phyloP scores from a whole-genome alignment of 2,888 invertebrate species.

The Gnatocerus cornutus region DNA sequence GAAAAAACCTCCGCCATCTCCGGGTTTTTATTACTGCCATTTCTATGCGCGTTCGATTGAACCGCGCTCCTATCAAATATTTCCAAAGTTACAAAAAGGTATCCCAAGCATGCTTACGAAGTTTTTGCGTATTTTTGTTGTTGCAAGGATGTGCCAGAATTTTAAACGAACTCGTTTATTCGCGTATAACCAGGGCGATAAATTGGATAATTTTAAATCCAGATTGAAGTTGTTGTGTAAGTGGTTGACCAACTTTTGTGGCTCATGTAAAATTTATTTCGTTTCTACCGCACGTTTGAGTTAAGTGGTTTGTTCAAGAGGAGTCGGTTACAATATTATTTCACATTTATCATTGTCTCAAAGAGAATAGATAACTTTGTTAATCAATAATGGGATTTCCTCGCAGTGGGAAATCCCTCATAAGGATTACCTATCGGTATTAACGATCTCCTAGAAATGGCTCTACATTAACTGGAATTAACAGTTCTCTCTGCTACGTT shows the following conservation, averaged over 20 bases:
- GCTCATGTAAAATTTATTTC: too few species aligned
- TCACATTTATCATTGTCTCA: constrained; percentile 38
- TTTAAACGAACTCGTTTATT: constrained; percentile 3
- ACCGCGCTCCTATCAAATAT: neutral
- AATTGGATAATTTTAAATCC: neutral
- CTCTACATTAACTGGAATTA: neutral
- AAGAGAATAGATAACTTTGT: constrained; percentile 35
- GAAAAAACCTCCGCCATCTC: too few species aligned
- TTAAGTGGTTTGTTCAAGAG: constrained; percentile 5
- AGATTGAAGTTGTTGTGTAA: too few species aligned
- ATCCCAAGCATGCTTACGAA: constrained; percentile 3
- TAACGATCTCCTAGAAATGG: neutral
- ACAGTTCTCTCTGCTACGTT: too few species aligned
- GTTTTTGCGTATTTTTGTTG: constrained; percentile 6
- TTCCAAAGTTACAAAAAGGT: neutral
- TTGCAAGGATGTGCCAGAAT: constrained; percentile 16
- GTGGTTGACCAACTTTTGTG: too few species aligned
- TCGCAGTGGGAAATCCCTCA: constrained; percentile 7
- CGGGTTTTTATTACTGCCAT: too few species aligned
- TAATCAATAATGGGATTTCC: constrained; percentile 37
- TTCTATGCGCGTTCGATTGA: too few species aligned
- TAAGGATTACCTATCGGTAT: constrained; percentile 10
- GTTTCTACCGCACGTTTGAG: neutral
- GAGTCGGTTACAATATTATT: constrained; percentile 6
- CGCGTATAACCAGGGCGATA: neutral